phyloP scores from a whole-genome alignment of 2,113 vertebrate species.

The Dendrocopos noguchii region DNA sequence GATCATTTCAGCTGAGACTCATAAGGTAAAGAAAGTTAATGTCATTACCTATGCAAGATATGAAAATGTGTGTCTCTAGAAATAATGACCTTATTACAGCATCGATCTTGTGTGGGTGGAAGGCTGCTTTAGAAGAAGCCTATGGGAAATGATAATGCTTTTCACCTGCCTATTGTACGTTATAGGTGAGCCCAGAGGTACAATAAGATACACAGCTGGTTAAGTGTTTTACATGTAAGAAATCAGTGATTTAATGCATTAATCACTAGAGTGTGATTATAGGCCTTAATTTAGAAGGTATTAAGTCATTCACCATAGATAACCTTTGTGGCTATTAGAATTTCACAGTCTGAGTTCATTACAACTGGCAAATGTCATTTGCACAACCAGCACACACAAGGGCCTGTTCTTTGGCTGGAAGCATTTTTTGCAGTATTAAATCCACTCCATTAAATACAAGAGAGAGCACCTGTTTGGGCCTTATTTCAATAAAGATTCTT shows the following conservation, averaged over 20 bases:
- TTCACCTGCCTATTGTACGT: slow-evolving; percentile 2
- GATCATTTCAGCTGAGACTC: background rate
- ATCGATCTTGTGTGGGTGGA: background rate
- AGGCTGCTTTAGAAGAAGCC: background rate
- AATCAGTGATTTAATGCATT: slow-evolving; percentile 31
- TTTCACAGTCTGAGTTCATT: slow-evolving; percentile 10
- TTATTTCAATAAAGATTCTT: slow-evolving; percentile 15
- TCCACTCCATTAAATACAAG: background rate
- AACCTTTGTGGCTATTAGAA: slow-evolving; percentile 31
- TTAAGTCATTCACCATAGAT: background rate
- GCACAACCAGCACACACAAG: background rate
- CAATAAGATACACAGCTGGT: background rate
- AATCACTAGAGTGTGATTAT: slow-evolving; percentile 34
- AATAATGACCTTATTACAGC: slow-evolving; percentile 10
- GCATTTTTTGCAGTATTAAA: background rate
- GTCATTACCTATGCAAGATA: background rate
- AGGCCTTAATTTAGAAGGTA: slow-evolving; percentile 5
- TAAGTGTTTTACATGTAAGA: background rate
- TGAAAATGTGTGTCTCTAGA: background rate
- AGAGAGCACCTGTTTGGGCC: background rate
- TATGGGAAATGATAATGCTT: background rate
- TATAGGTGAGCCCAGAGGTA: background rate
- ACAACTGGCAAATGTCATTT: background rate
- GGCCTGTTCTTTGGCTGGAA: slow-evolving; percentile 2
- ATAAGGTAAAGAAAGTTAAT: background rate